Base-by-base conservation (phyloP, 1,140 invertebrate genomes). In the Lepidostoma basale region DNA sequence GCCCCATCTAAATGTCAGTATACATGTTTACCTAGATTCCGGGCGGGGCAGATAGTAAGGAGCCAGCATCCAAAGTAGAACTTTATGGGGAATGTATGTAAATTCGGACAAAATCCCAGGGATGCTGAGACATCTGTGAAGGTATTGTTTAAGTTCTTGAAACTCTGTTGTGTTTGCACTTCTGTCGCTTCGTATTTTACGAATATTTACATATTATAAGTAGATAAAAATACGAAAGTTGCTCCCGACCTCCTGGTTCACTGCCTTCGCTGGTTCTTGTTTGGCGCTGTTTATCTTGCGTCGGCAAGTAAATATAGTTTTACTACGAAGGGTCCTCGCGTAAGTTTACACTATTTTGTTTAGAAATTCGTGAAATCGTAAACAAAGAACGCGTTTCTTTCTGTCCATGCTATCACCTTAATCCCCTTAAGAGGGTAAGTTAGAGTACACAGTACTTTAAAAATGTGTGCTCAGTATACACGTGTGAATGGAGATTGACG, bases 81-180 rank as follows among this genome's bases (percentile, higher is more conserved):
- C 14, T 64, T 64, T 64, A 47, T 39, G 62, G 42, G 45, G 45
- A 54, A 54, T 54, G 30, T 49, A 64, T 64, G 62, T 52, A 64
- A 64, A 64, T 64, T 64, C 20, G 47, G 62, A 52, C 52, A 56
- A 30, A 20, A 56, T 56, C 52, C 45, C 52, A 1, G 28, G 45
- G 62, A 49, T 47, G 30, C 45, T 26, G 45, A 64, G 62, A 64
- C 62, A 64, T 64, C 62, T 64, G 62, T 47, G 62, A 22, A 52
- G 30, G 62, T 64, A 64, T 64, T 64, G 62, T 64, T 54, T 52
- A 64, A 64, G 62, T 64, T 64, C 28, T 33, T 28, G 52, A 28
- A 56, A 56, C 52, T 56, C 52, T 56, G 52, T 36, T 22, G 52
- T 56, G 52, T 56, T 56, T 56, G 52, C 52, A 56, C 52, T 56